Percentiles rank a stretch among this genome's conserved stretches.
Conservation (phyloP, 2,113 vertebrate genomes). For the mouse (Mus musculus) region DNA sequence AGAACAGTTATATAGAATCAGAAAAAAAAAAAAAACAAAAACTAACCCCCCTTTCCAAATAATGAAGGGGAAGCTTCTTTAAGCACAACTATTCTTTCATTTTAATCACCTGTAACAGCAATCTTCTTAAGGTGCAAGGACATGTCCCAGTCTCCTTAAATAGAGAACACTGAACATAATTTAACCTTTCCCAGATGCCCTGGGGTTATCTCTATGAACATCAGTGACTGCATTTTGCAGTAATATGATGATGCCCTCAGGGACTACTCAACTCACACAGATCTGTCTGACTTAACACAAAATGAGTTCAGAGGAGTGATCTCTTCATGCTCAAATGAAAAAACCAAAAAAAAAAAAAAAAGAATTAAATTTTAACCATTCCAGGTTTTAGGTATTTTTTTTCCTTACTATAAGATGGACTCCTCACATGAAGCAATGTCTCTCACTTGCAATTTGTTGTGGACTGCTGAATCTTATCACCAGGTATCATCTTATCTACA, state of each 20-base stretch:
- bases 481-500: background rate
- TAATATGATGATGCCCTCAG: background rate
- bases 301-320: background rate
- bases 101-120: constrained; percentile 48
- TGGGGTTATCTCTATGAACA: constrained; percentile 9
- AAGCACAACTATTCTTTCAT: background rate
- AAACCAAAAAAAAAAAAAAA: no score
- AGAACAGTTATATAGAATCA: background rate
- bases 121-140: constrained; percentile 45
- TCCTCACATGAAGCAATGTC: background rate
- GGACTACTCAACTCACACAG: background rate
- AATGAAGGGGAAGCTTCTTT: background rate
- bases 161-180: constrained; percentile 18
- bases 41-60: background rate
- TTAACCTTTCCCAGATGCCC: constrained; percentile 54
- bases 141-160: constrained; percentile 15
- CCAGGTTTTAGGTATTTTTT: constrained; percentile 21
- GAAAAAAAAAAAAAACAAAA: background rate
- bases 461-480: background rate
- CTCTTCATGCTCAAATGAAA: no score
- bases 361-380: constrained; percentile 47
- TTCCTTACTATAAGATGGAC: background rate
- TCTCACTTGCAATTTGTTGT: background rate
- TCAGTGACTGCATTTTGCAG: constrained; percentile 37
- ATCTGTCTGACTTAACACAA: background rate